Percentiles rank a stretch among this genome's conserved stretches.
These are phyloP conservation scores for Caenorhabditis plicata DNA, from an alignment of 2,888 invertebrate genomes.

Conservation along the genomic window DNA sequence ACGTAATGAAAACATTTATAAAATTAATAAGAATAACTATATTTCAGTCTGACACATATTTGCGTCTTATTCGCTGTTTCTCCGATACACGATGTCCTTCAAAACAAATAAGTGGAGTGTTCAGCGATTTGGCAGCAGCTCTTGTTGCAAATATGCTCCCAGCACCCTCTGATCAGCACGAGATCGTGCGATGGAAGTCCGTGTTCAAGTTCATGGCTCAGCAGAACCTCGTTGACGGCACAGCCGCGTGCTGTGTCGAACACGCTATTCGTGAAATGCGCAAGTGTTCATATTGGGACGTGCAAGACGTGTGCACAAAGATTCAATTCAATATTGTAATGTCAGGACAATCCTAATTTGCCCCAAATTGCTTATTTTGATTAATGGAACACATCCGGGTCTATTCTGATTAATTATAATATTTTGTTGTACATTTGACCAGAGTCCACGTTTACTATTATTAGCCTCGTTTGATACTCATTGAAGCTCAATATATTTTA, in stretches of 20 bases:
- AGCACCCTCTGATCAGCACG: slow-evolving; percentile 24
- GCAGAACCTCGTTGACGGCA: slow-evolving; percentile 33
- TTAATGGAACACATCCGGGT: no score
- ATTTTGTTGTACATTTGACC: no score
- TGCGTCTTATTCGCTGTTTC: slow-evolving; percentile 41
- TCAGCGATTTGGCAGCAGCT: slow-evolving; percentile 41
- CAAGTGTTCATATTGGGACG: slow-evolving; percentile 44
- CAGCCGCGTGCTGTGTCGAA: slow-evolving; percentile 41
- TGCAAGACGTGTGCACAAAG: slow-evolving; percentile 37
- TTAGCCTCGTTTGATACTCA: no score
- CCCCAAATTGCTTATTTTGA: no score
- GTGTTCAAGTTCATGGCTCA: slow-evolving; percentile 39
- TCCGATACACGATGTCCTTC: slow-evolving; percentile 35
- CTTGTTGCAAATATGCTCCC: slow-evolving; percentile 31
- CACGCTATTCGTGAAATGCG: slow-evolving; percentile 39
- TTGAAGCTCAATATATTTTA: no score
- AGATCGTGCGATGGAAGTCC: slow-evolving; percentile 38
- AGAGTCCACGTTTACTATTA: no score
- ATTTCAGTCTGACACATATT: slow-evolving; percentile 39
- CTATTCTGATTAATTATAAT: no score
- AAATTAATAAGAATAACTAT: background rate
- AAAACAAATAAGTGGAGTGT: slow-evolving; percentile 28
- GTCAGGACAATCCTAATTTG: no score
- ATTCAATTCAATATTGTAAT: slow-evolving; percentile 28
- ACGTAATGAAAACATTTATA: slow-evolving; percentile 25